Evolutionary conservation across 2,797 vertebrate genomes (phyloP).

Genomic region (Protonibea diacanthus): DNA sequence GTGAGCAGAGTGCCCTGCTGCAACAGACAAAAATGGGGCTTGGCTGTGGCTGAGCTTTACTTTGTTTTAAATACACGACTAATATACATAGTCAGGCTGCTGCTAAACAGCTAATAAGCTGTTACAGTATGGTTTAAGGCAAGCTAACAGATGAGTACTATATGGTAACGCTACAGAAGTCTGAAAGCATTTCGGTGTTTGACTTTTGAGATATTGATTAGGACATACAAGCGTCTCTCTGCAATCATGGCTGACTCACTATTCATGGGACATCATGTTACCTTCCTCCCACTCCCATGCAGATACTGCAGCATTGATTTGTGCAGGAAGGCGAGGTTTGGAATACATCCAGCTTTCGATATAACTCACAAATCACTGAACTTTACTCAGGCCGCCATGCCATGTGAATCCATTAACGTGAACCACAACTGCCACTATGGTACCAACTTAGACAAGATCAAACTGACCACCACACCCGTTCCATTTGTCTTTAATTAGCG

Average conservation of each 20-base stretch:
- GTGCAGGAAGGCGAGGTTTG: background rate
- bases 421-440: background rate
- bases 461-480: background rate
- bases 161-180: too few relatives aligned
- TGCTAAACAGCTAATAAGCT: background rate
- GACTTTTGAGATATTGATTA: background rate
- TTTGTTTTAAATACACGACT: background rate
- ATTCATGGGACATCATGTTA: background rate
- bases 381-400: slow-evolving; percentile 13
- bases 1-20: background rate
- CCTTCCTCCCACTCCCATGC: background rate
- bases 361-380: slow-evolving; percentile 10
- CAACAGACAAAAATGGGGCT: background rate
- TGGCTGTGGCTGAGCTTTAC: background rate
- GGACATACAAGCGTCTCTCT: background rate
- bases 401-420: background rate
- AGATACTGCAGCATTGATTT: background rate
- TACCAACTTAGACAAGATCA: background rate
- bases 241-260: background rate
- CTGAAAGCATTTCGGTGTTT: background rate
- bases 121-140: background rate
- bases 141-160: background rate
- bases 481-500: slow-evolving; percentile 27
- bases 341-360: background rate
- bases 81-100: background rate